A percentile compares a stretch with the other conserved stretches of the same genome.
Conservation (phyloP, 2,888 invertebrate genomes). For the Rhagonycha lutea region DNA sequence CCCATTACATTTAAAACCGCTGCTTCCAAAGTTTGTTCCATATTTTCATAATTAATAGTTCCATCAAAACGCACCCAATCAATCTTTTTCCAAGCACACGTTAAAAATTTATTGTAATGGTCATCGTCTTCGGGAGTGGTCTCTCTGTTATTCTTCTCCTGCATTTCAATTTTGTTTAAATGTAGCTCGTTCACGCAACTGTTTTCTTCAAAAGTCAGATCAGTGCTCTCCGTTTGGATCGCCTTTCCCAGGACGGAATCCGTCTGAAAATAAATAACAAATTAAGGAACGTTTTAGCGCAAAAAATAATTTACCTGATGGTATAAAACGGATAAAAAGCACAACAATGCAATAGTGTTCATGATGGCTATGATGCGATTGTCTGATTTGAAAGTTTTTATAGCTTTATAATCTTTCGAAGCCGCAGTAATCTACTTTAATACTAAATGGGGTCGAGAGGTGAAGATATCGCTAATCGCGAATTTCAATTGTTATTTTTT, state of each 20-base stretch:
- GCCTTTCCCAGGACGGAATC: neutral
- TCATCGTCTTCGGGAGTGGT: neutral
- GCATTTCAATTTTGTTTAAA: neutral
- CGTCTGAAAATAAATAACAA: neutral
- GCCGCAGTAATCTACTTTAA: neutral
- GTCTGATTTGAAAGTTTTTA: neutral
- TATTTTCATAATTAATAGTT: neutral
- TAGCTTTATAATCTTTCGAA: neutral
- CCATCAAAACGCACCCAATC: neutral
- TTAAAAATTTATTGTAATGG: neutral
- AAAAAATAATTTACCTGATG: neutral
- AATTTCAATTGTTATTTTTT: no score
- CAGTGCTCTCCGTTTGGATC: neutral
- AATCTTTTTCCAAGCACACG: neutral
- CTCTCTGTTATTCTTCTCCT: neutral
- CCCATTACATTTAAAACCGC: neutral
- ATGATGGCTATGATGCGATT: neutral
- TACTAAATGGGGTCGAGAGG: neutral
- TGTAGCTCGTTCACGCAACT: neutral
- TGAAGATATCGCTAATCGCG: neutral
- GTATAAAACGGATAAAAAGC: neutral
- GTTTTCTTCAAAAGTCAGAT: neutral
- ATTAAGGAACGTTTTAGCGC: neutral
- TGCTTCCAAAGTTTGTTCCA: neutral
- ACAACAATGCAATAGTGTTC: neutral